Percentiles rank a stretch among this genome's conserved stretches.
Conservation (phyloP, 2,888 invertebrate genomes). For the Aphodius sticticus region DNA sequence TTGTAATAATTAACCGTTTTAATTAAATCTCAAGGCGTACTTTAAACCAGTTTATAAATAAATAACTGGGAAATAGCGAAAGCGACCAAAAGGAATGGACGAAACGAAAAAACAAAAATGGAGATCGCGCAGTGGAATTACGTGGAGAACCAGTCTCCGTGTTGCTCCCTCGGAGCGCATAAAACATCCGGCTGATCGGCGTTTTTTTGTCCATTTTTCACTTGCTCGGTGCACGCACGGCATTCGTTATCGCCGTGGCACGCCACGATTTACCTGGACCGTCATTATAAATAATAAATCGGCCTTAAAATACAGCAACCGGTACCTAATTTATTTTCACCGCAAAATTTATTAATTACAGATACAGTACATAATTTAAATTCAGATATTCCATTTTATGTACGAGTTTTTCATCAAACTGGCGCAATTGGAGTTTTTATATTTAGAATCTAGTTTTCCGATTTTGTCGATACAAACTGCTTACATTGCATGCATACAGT, state of each 20-base stretch:
- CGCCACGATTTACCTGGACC: slow-evolving; percentile 4
- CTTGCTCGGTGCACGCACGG: slow-evolving; percentile 8
- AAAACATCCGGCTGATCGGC: slow-evolving; percentile 20
- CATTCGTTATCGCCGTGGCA: slow-evolving; percentile 19
- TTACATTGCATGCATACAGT: too few species aligned
- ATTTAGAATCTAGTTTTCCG: too few species aligned
- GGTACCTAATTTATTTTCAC: neutral
- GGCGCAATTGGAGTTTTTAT: too few species aligned
- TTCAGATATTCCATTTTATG: neutral
- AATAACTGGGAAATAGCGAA: neutral
- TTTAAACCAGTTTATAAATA: neutral
- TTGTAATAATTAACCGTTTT: slow-evolving; percentile 26
- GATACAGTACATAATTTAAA: neutral
- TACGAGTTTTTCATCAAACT: too few species aligned
- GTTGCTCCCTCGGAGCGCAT: slow-evolving; percentile 22
- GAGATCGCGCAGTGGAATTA: slow-evolving; percentile 12
- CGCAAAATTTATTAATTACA: neutral
- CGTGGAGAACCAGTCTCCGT: slow-evolving; percentile 21
- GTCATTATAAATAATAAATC: slow-evolving; percentile 18
- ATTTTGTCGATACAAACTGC: too few species aligned
- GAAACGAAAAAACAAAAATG: slow-evolving; percentile 7
- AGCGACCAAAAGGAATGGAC: neutral
- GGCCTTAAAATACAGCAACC: neutral
- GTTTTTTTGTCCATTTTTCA: slow-evolving; percentile 18
- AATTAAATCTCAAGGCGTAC: slow-evolving; percentile 18